Evolutionary conservation across 1,140 invertebrate genomes (phyloP), one percentile per base, ranked within the genome.

Genomic region (Chironomus striatipennis): DNA sequence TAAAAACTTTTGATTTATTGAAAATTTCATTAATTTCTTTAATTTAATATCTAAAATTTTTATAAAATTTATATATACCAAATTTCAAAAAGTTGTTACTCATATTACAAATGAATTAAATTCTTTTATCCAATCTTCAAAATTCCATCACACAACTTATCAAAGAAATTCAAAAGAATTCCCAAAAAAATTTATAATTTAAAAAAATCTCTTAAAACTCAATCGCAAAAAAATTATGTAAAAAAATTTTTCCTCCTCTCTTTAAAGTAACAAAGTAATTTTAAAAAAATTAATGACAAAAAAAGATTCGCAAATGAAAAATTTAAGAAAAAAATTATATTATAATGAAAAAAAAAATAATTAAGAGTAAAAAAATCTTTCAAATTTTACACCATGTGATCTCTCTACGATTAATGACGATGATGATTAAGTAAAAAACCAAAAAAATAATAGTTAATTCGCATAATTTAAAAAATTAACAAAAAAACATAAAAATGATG

Each of bases 361-460:
- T 34, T 34, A 34, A 34, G 24, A 57, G 47, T 57, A 57, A 57
- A n/a, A 57, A 57, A 57, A 57, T 57, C 47, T 57, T 57, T 57
- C 47, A 57, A 57, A 57, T 57, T 57, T 57, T 57, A 57, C 47
- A 57, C 43, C 47, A 57, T 57, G 47, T 57, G 47, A 57, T 57
- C 47, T 57, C 47, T 57, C 47, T 57, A 34, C 47, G 47, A 57
- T 57, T 12, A 57, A 57, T 57, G 47, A 15, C 47, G 47, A 57
- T 34, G 24, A 34, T 34, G 24, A 34, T 34, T 34, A 34, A 34
- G 24, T 34, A 34, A 57, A 57, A 57, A 57, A 57, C n/a, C 47
- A 57, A 57, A 12, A 34, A 57, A 57, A 57, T 57, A 15, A 57
- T 57, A 57, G 47, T 57, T 57, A 57, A 57, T 57, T 57, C 47